Base-by-base conservation (phyloP, 2,797 vertebrate genomes). In the Danio albolineatus region DNA sequence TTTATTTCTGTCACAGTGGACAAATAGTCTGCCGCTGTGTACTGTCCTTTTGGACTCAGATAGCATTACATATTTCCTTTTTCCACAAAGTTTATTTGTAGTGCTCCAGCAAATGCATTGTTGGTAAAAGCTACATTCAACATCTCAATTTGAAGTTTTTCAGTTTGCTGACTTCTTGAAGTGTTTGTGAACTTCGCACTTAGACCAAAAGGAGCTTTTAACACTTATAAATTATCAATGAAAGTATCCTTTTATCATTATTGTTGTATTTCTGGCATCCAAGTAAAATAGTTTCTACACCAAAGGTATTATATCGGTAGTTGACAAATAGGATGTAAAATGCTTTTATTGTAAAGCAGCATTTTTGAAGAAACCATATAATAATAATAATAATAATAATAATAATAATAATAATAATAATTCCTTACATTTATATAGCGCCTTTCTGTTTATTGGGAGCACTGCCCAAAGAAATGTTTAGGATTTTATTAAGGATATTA, bases 1-100 rank as follows among this genome's bases (percentile, higher is more conserved):
- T 61, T 71, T 79, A 61, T 79, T 71, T 79, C 38, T 62, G 46
- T 71, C 44, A 48, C 54, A 19, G 44, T 60, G 56, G 76, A 78
- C 17, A 39, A 70, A 70, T 59, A 60, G 12, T 39, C 65, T 78
- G 53, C 76, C 43, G 19, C 28, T 5, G n/a, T n/a, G 17, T 28
- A 36, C 56, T n/a, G 56, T 61, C 44, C 61, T 39, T 19, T 73
- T 49, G 57, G 12, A 48, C 65, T 51, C 36, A 0, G 64, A 77
- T 59, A 57, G 12, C 44, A 51, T 70, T 41, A 61, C 54, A 41
- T 39, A 28, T 51, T 13, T 13, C 21, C 14, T 36, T 38, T n/a
- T 69, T 8, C 19, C 53, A 59, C 6, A 16, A 57, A 14, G 7
- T 46, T 14, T 76, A 48, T 62, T 43, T 71, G 46, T 71, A 8